Evolutionary conservation across 1,140 invertebrate species (phyloP).

Genomic region (Ctenoplectra terminalis): DNA sequence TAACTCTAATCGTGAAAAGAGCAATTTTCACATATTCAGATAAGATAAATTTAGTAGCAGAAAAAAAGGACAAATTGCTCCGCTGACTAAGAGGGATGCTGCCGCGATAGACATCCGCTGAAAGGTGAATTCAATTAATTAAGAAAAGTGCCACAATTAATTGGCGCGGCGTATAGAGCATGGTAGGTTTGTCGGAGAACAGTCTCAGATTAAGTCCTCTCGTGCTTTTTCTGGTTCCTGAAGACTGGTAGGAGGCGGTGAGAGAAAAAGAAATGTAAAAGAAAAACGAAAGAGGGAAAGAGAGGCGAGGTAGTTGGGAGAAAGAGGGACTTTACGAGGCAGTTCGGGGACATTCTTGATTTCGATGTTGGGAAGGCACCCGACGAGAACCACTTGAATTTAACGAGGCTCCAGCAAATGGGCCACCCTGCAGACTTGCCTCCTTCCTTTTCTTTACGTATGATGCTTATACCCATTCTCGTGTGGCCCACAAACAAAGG

Average conservation of each 20-base stretch:
- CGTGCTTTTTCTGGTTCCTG: slow-evolving; percentile 46
- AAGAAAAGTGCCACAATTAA: slow-evolving; percentile 72
- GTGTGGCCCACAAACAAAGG: slow-evolving; percentile 40
- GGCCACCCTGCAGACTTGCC: slow-evolving; percentile 72
- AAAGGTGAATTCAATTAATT: slow-evolving; percentile 76
- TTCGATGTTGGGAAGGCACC: slow-evolving; percentile 69
- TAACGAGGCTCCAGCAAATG: slow-evolving; percentile 74
- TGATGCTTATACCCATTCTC: slow-evolving; percentile 53
- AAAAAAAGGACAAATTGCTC: slow-evolving; percentile 48
- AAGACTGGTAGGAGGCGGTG: slow-evolving; percentile 33
- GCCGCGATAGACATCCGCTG: slow-evolving; percentile 55
- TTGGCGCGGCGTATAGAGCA: slow-evolving; percentile 53
- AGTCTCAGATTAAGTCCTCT: slow-evolving; percentile 66
- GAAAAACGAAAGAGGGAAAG: slow-evolving; percentile 49
- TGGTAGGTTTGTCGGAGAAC: slow-evolving; percentile 42
- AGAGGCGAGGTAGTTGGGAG: slow-evolving; percentile 26
- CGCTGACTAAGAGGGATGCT: slow-evolving; percentile 20
- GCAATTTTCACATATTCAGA: not conserved
- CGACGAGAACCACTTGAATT: slow-evolving; percentile 76
- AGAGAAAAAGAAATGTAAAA: slow-evolving; percentile 52
- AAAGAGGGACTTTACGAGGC: slow-evolving; percentile 71
- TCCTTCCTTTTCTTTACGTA: slow-evolving; percentile 62
- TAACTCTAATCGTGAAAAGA: not conserved
- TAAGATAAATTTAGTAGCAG: slow-evolving; percentile 9
- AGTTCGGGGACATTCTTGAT: slow-evolving; percentile 76